Percentiles rank a stretch among this genome's conserved stretches.
phyloP scores from a whole-genome alignment of 2,797 vertebrate species.

The Gymnoscopelus microlampas region DNA sequence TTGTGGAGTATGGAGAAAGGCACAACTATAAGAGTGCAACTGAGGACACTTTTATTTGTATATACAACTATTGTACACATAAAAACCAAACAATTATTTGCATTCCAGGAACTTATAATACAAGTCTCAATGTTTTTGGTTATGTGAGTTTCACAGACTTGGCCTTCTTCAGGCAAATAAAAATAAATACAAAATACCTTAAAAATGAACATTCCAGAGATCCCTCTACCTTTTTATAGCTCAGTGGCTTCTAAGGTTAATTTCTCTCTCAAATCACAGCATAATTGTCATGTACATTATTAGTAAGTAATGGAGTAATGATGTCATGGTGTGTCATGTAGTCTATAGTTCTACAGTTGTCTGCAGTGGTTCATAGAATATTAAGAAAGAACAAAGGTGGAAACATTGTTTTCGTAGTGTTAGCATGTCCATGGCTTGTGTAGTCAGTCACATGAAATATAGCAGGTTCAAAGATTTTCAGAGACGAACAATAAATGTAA shows the following conservation, averaged over 20 bases:
- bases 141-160: conserved; percentile 77
- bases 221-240: conserved; percentile 59
- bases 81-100: conserved; percentile 78
- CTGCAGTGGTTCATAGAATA: conserved; percentile 50
- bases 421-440: conserved; percentile 15
- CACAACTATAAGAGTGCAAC: conserved; percentile 55
- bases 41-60: conserved; percentile 80
- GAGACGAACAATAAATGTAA: conserved; percentile 34
- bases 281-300: conserved; percentile 78
- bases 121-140: conserved; percentile 76
- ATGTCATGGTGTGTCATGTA: conserved; percentile 44
- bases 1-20: conserved; percentile 27
- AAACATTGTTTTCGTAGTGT: conserved; percentile 41
- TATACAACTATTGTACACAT: conserved; percentile 82
- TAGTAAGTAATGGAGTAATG: conserved; percentile 67
- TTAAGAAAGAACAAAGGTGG: conserved; percentile 54
- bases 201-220: conserved; percentile 67
- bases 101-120: conserved; percentile 75
- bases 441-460: conserved; percentile 11
- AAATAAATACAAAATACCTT: conserved; percentile 72
- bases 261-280: conserved; percentile 65
- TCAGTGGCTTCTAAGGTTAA: conserved; percentile 52
- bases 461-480: conserved; percentile 26
- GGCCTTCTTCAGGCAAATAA: conserved; percentile 68
- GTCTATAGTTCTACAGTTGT: conserved; percentile 63